A percentile compares a stretch with the other conserved stretches of the same genome.
These are phyloP conservation scores for Nycticebus coucang DNA, from an alignment of 2,113 vertebrate species.

Conservation along the genomic window DNA sequence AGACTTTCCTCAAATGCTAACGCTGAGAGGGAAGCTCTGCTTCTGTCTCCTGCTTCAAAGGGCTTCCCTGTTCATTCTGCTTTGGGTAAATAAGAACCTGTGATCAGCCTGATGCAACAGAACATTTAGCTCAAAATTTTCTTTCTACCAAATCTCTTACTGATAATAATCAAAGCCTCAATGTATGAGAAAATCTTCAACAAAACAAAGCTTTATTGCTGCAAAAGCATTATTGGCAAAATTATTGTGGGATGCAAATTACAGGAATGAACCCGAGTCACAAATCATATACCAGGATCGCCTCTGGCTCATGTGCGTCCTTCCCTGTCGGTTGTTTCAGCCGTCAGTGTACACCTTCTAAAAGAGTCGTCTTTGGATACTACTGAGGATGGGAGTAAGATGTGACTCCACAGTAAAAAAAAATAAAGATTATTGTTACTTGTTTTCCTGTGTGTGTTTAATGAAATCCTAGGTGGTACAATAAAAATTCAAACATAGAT, in stretches of 20 bases:
- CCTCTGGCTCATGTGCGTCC: accelerated
- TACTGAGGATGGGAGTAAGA: accelerated
- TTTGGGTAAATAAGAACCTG: not conserved
- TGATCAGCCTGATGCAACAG: not conserved
- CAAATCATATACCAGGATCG: accelerated
- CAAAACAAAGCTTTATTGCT: not conserved
- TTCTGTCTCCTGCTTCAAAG: not conserved
- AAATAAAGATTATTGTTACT: not conserved
- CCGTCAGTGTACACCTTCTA: accelerated
- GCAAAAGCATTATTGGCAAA: not conserved
- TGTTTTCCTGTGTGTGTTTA: not conserved
- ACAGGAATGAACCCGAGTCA: accelerated
- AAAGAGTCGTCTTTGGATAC: accelerated
- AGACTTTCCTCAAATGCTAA: not conserved
- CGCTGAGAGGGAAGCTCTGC: not conserved
- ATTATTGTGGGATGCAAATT: not conserved
- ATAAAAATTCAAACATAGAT: not conserved
- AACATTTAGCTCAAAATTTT: not conserved
- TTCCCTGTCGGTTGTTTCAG: not conserved
- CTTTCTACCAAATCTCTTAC: not conserved
- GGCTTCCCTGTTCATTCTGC: not conserved
- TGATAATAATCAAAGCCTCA: not conserved
- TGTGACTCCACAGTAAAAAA: too few relatives aligned
- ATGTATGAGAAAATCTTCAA: not conserved
- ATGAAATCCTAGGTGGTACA: not conserved